These are phyloP conservation scores for Wasmannia auropunctata DNA, from an alignment of 1,140 invertebrate genomes.

Conservation along the genomic window DNA sequence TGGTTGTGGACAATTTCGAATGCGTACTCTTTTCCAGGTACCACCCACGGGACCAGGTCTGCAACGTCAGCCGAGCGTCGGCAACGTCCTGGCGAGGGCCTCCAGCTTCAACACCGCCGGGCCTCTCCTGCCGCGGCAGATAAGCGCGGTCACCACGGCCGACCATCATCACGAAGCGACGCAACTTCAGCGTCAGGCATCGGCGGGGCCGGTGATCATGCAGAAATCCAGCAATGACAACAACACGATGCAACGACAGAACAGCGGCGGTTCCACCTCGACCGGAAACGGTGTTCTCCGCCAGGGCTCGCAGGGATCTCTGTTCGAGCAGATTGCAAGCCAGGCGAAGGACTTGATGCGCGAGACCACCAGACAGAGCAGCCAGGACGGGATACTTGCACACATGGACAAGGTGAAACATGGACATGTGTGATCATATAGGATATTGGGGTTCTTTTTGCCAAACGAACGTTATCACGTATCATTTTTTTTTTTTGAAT, in stretches of 20 bases:
- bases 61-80: constrained; percentile 88
- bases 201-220: constrained; percentile 71
- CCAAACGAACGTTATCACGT: not conserved
- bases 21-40: constrained; percentile 67
- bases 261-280: constrained; percentile 70
- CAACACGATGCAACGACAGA: constrained; percentile 77
- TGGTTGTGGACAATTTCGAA: not conserved
- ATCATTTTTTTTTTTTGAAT: constrained; percentile 13
- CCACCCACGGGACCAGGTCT: constrained; percentile 85
- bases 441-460: too few relatives aligned
- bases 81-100: constrained; percentile 88
- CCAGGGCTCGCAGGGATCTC: constrained; percentile 92
- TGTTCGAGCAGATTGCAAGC: constrained; percentile 93
- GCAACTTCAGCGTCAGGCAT: constrained; percentile 55
- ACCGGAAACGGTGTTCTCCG: constrained; percentile 86
- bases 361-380: constrained; percentile 94
- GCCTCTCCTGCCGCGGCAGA: constrained; percentile 75
- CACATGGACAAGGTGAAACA: constrained; percentile 91
- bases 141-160: constrained; percentile 67
- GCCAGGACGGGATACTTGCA: constrained; percentile 94
- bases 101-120: constrained; percentile 86
- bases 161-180: constrained; percentile 51
- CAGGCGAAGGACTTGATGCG: constrained; percentile 94
- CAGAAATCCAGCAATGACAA: constrained; percentile 59
- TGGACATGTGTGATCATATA: not conserved